Evolutionary conservation across 2,888 invertebrate species (phyloP), one percentile per base, ranked within the genome.

Genomic region (Acleris emargana): DNA sequence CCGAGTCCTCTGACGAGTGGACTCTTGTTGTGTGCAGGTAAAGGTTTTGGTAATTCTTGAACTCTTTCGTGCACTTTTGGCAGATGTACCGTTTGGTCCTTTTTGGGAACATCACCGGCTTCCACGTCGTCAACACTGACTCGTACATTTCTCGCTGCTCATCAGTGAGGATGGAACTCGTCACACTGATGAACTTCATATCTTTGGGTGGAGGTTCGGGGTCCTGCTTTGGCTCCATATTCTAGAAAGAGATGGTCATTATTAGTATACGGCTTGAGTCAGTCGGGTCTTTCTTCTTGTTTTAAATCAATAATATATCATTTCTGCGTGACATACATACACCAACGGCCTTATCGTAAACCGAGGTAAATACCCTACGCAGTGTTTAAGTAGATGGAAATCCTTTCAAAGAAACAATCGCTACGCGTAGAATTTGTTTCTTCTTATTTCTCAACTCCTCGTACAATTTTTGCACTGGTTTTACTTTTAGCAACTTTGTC

Each of bases 31-130:
- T 90, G 42, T 92, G 92, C 0, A 91, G 71, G 64, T 91, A 91
- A 0, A 91, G 68, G 25, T 91, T 91, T 67, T 91, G 91, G 66
- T 91, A 91, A 49, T 91, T 91, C 64, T 91, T 91, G 68, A 92
- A 92, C 38, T 91, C 91, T 17, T 92, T 92, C 49, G 77, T 87
- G 69, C 91, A 92, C 62, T 87, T 88, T 1, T 78, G 79, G 53
- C 92, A 92, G 32, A 92, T 90, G 73, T 89, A 91, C 0, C 85
- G 77, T 63, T 87, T 88, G 1, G 71, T 76, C 0, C 79, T 69
- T 62, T 90, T 91, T 0, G 89, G 89, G 62, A 83, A 89, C 77
- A 89, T 45, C 0, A 64, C 59, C 0, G 71, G 69, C 17, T 69
- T 70, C 68, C 69, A 71, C 0, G 71, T 70, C 5, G 68, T 50